Evolutionary conservation across 2,888 invertebrate species (phyloP), one percentile per base, ranked within the genome.

Genomic region (Apamea epomidion): DNA sequence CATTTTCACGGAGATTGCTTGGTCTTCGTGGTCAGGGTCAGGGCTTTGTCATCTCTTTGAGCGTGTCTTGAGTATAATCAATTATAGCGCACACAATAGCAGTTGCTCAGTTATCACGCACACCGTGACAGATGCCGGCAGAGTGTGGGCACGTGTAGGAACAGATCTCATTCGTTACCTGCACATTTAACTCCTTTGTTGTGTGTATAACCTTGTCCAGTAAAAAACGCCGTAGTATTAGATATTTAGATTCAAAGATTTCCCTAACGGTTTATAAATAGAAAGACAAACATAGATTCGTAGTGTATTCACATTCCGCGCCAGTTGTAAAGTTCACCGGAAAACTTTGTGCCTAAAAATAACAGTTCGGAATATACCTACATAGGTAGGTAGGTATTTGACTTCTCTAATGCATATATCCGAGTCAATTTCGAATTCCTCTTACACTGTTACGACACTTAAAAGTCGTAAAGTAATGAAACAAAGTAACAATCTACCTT

Each of bases 241-340:
- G 74, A 74, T 82, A 84, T 84, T 84, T 82, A 84, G 71, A 62
- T 78, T 58, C 74, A 76, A 84, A 84, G 78, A 87, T 78, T 83
- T 83, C 87, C 84, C 87, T 60, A 83, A 78, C 58, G 84, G 79
- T 65, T 83, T 80, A 54, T 42, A 80, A 80, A 79, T 68, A 76
- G 71, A 74, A 80, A 80, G 70, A 76, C 64, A 76, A 76, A 87
- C 73, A 75, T 87, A 67, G 74, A 70, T 74, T 71, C 78, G n/a
- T 62, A 54, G 65, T 62, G n/a, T 70, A 74, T 83, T 74, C 79
- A 48, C 42, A 76, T 16, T 54, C 18, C 58, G 32, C 74, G 58
- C 54, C 29, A 51, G 62, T 65, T 74, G 29, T 48, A 37, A 81
- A 37, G 10, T 82, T 67, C n/a, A 54, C 21, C 54, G 67, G 21